A percentile compares a stretch with the other conserved stretches of the same genome.
These are phyloP conservation scores for Schizothorax lantsangensis DNA, from an alignment of 2,797 vertebrate species.

Conservation along the genomic window DNA sequence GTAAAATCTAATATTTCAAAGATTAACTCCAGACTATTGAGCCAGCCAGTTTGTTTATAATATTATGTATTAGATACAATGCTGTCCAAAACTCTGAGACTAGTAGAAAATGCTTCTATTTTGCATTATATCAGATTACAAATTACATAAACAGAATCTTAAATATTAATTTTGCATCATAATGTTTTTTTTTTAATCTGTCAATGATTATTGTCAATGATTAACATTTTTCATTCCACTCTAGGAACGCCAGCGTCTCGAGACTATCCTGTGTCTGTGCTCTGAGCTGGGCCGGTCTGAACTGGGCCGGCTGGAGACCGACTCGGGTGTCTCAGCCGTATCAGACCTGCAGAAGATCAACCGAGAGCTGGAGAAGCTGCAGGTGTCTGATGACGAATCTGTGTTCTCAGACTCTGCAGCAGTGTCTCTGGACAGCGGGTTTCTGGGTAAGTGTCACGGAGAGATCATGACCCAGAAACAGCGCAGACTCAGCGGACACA, in stretches of 20 bases:
- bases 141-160: not conserved
- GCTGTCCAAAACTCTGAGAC: not conserved
- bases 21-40: not conserved
- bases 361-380: constrained; percentile 92
- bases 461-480: constrained; percentile 66
- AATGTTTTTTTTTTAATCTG: not conserved
- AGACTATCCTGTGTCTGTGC: constrained; percentile 92
- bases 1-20: constrained; percentile 9
- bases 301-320: constrained; percentile 78
- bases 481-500: constrained; percentile 69
- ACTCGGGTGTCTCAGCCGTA: constrained; percentile 77
- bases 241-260: constrained; percentile 92
- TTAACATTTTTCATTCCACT: not conserved
- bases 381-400: constrained; percentile 89
- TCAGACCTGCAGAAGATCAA: constrained; percentile 95
- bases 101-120: not conserved
- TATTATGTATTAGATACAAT: not conserved
- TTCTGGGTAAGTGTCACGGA: constrained; percentile 73
- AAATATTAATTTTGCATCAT: not conserved
- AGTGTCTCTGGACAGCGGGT: constrained; percentile 71
- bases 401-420: constrained; percentile 86
- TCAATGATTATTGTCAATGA: not conserved
- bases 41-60: not conserved
- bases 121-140: not conserved
- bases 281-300: constrained; percentile 88